phyloP scores from a whole-genome alignment of 2,113 vertebrate genomes.

The Ranitomeya imitator region DNA sequence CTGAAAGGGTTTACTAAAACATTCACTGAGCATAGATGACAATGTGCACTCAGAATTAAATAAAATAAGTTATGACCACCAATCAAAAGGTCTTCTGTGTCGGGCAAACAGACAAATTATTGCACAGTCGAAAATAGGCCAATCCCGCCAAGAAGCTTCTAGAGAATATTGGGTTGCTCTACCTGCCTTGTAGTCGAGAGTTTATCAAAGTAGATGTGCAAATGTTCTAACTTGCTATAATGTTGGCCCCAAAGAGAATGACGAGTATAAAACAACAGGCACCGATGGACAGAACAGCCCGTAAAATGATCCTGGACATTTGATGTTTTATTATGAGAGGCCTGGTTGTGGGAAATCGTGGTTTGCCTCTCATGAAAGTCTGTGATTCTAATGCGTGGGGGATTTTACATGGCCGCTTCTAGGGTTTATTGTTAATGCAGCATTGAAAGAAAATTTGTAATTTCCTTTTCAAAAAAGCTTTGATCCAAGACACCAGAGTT shows the following conservation, averaged over 20 bases:
- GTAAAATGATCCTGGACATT: constrained; percentile 18
- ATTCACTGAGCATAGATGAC: not conserved
- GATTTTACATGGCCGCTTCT: constrained; percentile 7
- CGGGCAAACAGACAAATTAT: not conserved
- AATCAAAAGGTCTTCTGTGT: not conserved
- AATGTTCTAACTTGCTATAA: constrained; percentile 33
- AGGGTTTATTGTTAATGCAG: constrained; percentile 10
- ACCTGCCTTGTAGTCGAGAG: not conserved
- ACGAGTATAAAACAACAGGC: constrained; percentile 1
- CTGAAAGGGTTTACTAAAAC: constrained; percentile 25
- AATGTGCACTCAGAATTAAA: not conserved
- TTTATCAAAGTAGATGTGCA: constrained; percentile 5
- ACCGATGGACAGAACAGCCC: not conserved
- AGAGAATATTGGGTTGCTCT: not conserved
- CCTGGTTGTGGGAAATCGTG: constrained; percentile 6
- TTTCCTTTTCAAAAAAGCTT: constrained; percentile 24
- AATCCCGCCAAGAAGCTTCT: not conserved
- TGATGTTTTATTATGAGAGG: constrained; percentile 46
- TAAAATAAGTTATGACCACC: not conserved
- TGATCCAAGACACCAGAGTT: constrained; percentile 9
- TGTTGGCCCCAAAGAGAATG: constrained; percentile 36
- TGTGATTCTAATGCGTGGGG: constrained; percentile 23
- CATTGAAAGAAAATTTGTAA: constrained; percentile 24
- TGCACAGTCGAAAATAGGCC: not conserved
- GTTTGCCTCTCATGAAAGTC: constrained; percentile 17